These are phyloP conservation scores for Siphlonurus alternatus DNA, from an alignment of 2,888 invertebrate genomes.

Conservation along the genomic window DNA sequence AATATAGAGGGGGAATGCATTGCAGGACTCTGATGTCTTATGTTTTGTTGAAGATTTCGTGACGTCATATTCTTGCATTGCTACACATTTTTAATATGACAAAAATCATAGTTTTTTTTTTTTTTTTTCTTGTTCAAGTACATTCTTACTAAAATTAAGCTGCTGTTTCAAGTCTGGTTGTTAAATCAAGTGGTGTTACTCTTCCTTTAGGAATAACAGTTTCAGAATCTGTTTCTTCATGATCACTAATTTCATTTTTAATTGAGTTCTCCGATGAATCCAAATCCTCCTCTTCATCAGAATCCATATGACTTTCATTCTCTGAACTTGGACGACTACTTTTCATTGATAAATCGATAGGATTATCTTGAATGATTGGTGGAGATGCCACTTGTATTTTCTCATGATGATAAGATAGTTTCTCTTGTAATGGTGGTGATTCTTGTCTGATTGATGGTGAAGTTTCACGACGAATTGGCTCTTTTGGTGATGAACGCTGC, in stretches of 20 bases:
- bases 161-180: not conserved
- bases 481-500: slow-evolving; percentile 33
- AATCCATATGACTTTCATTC: not conserved
- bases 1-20: no score
- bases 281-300: not conserved
- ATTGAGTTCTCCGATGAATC: not conserved
- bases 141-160: not conserved
- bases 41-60: no score
- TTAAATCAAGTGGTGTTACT: not conserved
- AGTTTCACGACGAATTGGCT: no score
- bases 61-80: no score
- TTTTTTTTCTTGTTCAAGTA: no score
- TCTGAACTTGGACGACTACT: slow-evolving; percentile 1
- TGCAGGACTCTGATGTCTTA: no score
- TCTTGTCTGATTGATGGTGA: no score
- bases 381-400: not conserved
- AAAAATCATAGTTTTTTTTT: no score
- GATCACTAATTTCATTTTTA: not conserved
- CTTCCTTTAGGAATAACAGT: not conserved
- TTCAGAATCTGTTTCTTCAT: not conserved
- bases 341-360: slow-evolving; percentile 16
- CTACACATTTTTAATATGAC: no score
- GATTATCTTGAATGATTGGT: slow-evolving; percentile 12
- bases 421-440: not conserved
- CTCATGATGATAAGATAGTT: not conserved